phyloP scores from a whole-genome alignment of 2,888 invertebrate genomes.

The Caenorhabditis parvicauda region DNA sequence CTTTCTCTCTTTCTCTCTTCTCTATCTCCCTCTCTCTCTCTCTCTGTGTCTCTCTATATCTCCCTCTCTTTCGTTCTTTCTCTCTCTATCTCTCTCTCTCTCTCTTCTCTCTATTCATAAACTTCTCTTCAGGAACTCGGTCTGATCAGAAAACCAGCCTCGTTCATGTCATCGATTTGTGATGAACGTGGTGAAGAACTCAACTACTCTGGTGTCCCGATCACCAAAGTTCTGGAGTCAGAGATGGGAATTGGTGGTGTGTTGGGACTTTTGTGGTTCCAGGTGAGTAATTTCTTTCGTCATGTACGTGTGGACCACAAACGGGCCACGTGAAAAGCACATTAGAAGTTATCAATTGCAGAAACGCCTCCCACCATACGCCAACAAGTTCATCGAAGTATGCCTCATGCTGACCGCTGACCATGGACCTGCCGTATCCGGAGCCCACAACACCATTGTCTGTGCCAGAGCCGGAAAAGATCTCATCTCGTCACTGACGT shows the following conservation, averaged over 20 bases:
- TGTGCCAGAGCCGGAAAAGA: slow-evolving; percentile 96
- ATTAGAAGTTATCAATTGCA: too few relatives aligned
- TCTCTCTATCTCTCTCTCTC: too few relatives aligned
- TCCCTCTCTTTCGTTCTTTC: too few relatives aligned
- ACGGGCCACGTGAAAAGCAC: too few relatives aligned
- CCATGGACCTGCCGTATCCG: slow-evolving; percentile 96
- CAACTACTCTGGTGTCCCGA: slow-evolving; percentile 85
- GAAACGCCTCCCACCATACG: slow-evolving; percentile 77
- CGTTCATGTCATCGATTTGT: slow-evolving; percentile 98
- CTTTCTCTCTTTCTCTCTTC: too few relatives aligned
- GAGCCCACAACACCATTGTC: slow-evolving; percentile 72
- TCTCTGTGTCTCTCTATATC: too few relatives aligned
- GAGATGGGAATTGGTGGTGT: slow-evolving; percentile 97
- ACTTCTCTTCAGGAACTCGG: slow-evolving; percentile 81
- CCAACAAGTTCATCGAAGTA: slow-evolving; percentile 96
- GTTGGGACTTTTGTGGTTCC: slow-evolving; percentile 95
- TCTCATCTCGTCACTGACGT: slow-evolving; percentile 89
- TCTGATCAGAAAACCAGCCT: slow-evolving; percentile 94
- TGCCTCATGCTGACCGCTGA: slow-evolving; percentile 97
- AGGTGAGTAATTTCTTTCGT: slow-evolving; percentile 71
- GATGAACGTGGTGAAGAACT: slow-evolving; percentile 83
- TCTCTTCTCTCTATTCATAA: not conserved
- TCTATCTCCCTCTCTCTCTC: too few relatives aligned
- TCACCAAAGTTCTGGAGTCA: slow-evolving; percentile 79
- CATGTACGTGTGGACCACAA: too few relatives aligned